Evolutionary conservation across 2,113 vertebrate species (phyloP).

Genomic region (Coryphaenoides rupestris): DNA sequence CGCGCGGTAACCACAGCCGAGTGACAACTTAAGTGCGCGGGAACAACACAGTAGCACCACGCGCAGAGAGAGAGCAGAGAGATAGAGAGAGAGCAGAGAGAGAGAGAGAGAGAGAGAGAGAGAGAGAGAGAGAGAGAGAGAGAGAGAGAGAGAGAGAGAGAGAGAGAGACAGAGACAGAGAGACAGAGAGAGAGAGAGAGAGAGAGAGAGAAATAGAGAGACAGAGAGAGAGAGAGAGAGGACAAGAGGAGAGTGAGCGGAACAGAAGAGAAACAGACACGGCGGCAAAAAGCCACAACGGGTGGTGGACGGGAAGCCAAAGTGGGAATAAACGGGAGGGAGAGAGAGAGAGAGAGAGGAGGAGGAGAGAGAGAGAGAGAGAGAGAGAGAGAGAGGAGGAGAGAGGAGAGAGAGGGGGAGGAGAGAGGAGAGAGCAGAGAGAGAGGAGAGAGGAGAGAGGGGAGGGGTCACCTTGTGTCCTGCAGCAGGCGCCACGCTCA

Average conservation of each 20-base stretch:
- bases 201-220: conserved; percentile 1
- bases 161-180: background rate
- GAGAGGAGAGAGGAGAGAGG: background rate
- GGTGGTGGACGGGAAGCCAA: conserved; percentile 9
- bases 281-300: conserved; percentile 5
- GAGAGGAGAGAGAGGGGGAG: background rate
- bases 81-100: background rate
- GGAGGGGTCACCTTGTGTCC: too few species aligned
- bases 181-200: background rate
- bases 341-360: background rate
- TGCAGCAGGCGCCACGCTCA: too few species aligned
- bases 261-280: too few species aligned
- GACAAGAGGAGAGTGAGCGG: conserved; percentile 3
- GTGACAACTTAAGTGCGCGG: too few species aligned
- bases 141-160: background rate
- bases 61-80: conserved; percentile 1
- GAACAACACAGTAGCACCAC: conserved; percentile 51
- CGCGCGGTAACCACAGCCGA: too few species aligned
- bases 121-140: conserved; percentile 1
- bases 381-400: background rate
- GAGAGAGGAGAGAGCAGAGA: background rate
- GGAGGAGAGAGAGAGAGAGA: background rate
- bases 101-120: background rate
- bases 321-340: background rate
- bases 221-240: conserved; percentile 8